phyloP scores from a whole-genome alignment of 2,113 vertebrate species.

The Erpornis zantholeuca region DNA sequence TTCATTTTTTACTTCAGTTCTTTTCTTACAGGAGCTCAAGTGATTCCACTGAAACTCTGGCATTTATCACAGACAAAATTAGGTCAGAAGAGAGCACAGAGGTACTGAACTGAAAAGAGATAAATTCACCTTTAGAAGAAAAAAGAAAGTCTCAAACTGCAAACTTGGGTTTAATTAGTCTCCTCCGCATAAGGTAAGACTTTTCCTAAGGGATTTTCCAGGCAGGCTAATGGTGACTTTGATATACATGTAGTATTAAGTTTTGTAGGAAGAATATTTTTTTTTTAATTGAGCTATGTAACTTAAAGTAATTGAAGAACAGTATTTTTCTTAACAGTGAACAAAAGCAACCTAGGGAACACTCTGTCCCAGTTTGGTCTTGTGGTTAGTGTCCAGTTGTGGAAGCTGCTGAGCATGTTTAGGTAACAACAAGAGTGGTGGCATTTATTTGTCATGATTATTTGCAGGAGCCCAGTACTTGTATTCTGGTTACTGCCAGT shows the following conservation, averaged over 20 bases:
- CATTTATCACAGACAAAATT: slow-evolving; percentile 63
- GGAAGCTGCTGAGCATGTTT: background rate
- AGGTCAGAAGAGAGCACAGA: slow-evolving; percentile 55
- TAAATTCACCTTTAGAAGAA: slow-evolving; percentile 27
- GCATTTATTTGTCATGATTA: background rate
- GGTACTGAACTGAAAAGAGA: slow-evolving; percentile 41
- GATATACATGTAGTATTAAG: background rate
- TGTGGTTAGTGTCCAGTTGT: accelerated
- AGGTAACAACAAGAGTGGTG: background rate
- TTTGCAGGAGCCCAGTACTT: background rate
- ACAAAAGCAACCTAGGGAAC: background rate
- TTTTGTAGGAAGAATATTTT: background rate
- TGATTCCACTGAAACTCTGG: slow-evolving; percentile 59
- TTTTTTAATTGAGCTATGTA: background rate
- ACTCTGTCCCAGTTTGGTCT: background rate
- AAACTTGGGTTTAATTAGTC: slow-evolving; percentile 28
- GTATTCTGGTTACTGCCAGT: background rate
- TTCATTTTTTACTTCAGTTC: slow-evolving; percentile 55
- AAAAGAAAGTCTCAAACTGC: background rate
- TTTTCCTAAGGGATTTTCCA: slow-evolving; percentile 17
- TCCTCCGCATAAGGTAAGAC: slow-evolving; percentile 12
- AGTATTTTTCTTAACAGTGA: background rate
- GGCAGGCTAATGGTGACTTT: background rate
- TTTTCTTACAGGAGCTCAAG: slow-evolving; percentile 59
- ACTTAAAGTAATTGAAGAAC: background rate